Evolutionary conservation across 2,888 invertebrate genomes (phyloP), one percentile per base, ranked within the genome.

Genomic region (Hedychridium roseum): DNA sequence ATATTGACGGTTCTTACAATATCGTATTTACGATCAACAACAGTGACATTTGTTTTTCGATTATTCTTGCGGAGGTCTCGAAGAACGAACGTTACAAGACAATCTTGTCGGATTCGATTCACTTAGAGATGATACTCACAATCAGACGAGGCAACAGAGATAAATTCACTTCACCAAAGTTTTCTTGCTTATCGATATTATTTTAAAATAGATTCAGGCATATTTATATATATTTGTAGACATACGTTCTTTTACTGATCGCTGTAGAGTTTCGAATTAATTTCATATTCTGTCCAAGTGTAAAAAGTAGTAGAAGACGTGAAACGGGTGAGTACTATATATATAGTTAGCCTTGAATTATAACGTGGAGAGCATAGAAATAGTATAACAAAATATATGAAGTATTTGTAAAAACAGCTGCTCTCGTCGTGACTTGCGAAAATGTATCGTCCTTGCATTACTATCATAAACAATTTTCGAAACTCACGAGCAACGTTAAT

Each of bases 351-450:
- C 54, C 42, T 62, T 64, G 58, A 65, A 62, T 64, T 62, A 61
- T 63, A 63, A 66, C 56, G 60, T 67, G 68, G 68, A 70, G 74
- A 71, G 76, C 72, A 75, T 75, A 75, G 74, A 76, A 76, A 78
- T 55, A 75, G 76, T 78, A 75, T 77, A 77, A 78, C 74, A 78
- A 78, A 78, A 78, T 76, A 78, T 78, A 76, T 77, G 68, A 77
- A 75, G 71, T 74, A 74, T 74, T 74, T 74, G 73, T 69, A 74
- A 73, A n/a, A 73, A 75, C 64, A 71, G 67, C 58, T 61, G 57
- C 50, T 60, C 50, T 48, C 64, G 57, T 57, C 70, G 69, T 62
- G 61, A 62, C 57, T 69, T 60, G 68, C 66, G 68, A 70, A 57
- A 60, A 54, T 34, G 37, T n/a, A n/a, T n/a, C n/a, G n/a, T n/a